phyloP scores from a whole-genome alignment of 1,140 invertebrate species.

The Cyrtorhinus lividipennis region DNA sequence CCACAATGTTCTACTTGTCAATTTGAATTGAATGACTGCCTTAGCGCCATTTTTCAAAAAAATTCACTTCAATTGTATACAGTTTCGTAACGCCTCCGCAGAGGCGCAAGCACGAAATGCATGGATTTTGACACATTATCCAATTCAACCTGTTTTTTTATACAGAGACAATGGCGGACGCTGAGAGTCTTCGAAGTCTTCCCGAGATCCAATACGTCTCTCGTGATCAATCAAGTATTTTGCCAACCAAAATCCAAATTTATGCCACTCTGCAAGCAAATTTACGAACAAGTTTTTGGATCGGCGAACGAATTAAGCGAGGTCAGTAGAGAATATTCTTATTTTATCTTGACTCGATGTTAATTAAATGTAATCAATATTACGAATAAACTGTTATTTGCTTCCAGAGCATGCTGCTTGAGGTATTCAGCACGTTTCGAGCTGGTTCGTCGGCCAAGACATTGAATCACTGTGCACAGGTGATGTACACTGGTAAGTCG shows the following conservation, averaged over 20 bases:
- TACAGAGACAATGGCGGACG: conserved; percentile 19
- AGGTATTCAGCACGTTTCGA: conserved; percentile 20
- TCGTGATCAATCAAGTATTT: conserved; percentile 18
- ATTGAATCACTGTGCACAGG: conserved; percentile 17
- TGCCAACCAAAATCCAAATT: conserved; percentile 19
- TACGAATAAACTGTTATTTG: neutral
- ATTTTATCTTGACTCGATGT: neutral
- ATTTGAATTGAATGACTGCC: too few species aligned
- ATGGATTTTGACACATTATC: too few species aligned
- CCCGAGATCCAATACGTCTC: conserved; percentile 16
- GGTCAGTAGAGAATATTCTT: conserved; percentile 10
- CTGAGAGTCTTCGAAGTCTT: conserved; percentile 21
- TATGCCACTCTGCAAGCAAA: conserved; percentile 18
- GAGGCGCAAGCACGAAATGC: too few species aligned
- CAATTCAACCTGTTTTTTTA: neutral
- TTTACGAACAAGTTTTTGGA: conserved; percentile 21
- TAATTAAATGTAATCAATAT: neutral
- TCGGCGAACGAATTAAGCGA: conserved; percentile 16
- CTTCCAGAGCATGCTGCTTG: conserved; percentile 17
- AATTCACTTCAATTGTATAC: too few species aligned
- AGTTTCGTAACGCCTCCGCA: too few species aligned
- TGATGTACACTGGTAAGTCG: conserved; percentile 20
- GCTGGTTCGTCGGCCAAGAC: conserved; percentile 21
- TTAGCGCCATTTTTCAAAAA: too few species aligned
- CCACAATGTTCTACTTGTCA: too few species aligned